Percentiles rank a stretch among this genome's conserved stretches.
Evolutionary conservation across 2,888 invertebrate genomes (phyloP).

Genomic region (Drosophila infuscata): DNA sequence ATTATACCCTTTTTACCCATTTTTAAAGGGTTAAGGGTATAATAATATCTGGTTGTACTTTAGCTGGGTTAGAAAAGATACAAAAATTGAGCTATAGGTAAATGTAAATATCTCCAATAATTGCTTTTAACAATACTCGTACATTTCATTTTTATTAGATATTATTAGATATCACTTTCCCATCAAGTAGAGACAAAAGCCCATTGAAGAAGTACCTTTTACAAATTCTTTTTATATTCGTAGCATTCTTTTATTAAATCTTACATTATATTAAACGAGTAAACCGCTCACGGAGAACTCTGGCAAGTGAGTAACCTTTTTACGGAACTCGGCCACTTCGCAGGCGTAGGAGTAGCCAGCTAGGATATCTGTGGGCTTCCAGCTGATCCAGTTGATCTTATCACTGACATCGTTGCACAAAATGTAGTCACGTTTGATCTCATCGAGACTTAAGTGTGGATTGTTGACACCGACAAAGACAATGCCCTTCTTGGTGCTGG

Average conservation of each 20-base stretch:
- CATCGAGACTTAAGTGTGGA: conserved; percentile 72
- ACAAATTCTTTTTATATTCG: background rate
- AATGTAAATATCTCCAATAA: background rate
- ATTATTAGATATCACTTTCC: background rate
- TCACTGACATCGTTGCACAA: conserved; percentile 85
- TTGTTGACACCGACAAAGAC: conserved; percentile 86
- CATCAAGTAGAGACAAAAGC: background rate
- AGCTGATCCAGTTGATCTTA: conserved; percentile 85
- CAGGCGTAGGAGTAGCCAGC: conserved; percentile 83
- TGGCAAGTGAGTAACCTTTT: conserved; percentile 72
- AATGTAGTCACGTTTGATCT: conserved; percentile 78
- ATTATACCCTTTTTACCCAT: too few species aligned
- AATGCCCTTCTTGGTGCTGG: conserved; percentile 84
- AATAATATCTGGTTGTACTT: background rate
- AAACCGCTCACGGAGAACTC: conserved; percentile 68
- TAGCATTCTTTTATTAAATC: background rate
- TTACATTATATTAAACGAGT: conserved; percentile 41
- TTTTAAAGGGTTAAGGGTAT: too few species aligned
- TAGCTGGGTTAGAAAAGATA: background rate
- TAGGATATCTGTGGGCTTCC: conserved; percentile 74
- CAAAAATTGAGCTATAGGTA: background rate
- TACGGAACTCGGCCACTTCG: conserved; percentile 76
- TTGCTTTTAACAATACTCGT: background rate
- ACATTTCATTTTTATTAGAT: too few species aligned
- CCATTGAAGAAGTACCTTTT: too few species aligned